Conservation (phyloP, 1,140 invertebrate genomes). For the Habropoda laboriosa region DNA sequence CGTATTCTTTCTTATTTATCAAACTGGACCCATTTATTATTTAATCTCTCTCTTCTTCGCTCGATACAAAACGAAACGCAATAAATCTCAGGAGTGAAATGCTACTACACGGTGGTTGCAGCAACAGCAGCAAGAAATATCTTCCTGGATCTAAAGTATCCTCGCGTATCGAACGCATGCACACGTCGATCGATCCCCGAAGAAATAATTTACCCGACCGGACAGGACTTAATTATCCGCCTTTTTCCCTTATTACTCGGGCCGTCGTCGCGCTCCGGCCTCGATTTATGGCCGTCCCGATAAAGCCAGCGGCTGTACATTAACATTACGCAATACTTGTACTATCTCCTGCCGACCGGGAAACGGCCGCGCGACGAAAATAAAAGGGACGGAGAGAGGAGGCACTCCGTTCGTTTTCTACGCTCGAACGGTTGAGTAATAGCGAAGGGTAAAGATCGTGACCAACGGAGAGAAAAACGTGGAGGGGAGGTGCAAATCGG, state of each 20-base stretch:
- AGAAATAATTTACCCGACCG: constrained; percentile 3
- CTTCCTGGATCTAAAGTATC: too few species aligned
- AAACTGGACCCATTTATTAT: too few species aligned
- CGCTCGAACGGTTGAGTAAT: constrained; percentile 54
- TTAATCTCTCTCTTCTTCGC: too few species aligned
- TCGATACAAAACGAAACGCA: too few species aligned
- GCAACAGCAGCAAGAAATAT: too few species aligned
- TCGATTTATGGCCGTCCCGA: constrained; percentile 35
- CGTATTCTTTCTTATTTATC: too few species aligned
- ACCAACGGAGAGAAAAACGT: not conserved
- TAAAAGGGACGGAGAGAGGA: constrained; percentile 16
- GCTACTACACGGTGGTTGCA: too few species aligned
- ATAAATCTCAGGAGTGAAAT: too few species aligned
- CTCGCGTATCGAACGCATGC: not conserved
- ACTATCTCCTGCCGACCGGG: constrained; percentile 14
- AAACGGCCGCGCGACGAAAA: constrained; percentile 8
- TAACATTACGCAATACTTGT: constrained; percentile 46
- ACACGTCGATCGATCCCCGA: not conserved
- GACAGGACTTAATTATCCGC: constrained; percentile 29
- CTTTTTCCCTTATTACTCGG: constrained; percentile 22
- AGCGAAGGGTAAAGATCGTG: constrained; percentile 7
- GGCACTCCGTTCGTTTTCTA: constrained; percentile 33
- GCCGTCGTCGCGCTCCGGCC: not conserved
- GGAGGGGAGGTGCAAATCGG: constrained; percentile 43
- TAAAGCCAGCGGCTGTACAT: constrained; percentile 35